Conservation (phyloP, 2,113 vertebrate species). For the Chiloscyllium plagiosum region DNA sequence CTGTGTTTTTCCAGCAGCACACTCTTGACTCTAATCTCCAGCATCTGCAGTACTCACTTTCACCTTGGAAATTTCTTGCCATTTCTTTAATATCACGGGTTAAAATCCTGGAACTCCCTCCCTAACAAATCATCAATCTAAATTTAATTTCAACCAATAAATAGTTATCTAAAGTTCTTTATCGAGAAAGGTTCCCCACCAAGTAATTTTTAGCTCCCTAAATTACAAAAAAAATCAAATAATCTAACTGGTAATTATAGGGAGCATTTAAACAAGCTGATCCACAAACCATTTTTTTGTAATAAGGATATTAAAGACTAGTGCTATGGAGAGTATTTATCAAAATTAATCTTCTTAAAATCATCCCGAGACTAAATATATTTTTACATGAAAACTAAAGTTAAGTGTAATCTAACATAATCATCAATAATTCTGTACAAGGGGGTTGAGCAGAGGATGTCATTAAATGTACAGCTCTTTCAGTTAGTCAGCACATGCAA, state of each 20-base stretch:
- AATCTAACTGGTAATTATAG: background rate
- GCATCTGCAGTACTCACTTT: too few species aligned
- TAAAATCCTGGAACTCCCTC: too few species aligned
- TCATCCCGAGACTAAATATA: background rate
- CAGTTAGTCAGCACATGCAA: background rate
- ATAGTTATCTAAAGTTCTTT: background rate
- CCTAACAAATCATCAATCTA: background rate
- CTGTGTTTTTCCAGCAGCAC: too few species aligned
- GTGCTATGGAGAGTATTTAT: background rate
- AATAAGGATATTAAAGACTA: background rate
- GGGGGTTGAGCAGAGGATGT: background rate
- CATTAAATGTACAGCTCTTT: background rate
- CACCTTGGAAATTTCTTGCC: too few species aligned
- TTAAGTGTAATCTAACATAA: background rate
- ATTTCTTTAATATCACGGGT: too few species aligned
- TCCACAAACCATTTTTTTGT: background rate
- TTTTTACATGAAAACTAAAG: background rate
- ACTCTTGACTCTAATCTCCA: too few species aligned
- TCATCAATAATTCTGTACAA: background rate
- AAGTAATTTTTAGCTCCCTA: background rate
- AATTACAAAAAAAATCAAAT: background rate
- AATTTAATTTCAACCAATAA: background rate
- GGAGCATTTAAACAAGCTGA: background rate
- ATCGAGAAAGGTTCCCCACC: background rate
- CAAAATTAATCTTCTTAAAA: background rate